Conservation (phyloP, 2,888 invertebrate species). For the Nycteola revayana region DNA sequence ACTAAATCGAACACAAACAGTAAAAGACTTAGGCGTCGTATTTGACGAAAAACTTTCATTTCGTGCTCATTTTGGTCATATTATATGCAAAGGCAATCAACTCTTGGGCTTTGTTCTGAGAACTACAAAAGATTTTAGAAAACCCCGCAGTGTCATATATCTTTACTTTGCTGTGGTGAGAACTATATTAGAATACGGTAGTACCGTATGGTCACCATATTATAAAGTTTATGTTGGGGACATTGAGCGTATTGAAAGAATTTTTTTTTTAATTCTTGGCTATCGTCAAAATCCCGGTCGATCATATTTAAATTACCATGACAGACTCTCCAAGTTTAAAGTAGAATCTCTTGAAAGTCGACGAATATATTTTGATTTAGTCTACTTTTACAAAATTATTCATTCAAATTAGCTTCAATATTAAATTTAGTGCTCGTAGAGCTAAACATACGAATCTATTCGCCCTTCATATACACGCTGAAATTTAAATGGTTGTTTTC, state of each 20-base stretch:
- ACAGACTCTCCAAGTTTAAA: too few relatives aligned
- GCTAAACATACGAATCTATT: too few relatives aligned
- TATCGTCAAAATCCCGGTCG: not conserved
- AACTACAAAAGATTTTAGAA: not conserved
- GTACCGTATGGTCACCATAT: not conserved
- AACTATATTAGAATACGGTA: not conserved
- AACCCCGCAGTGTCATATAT: not conserved
- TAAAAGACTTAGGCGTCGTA: not conserved
- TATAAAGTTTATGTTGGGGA: not conserved
- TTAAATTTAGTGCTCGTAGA: too few relatives aligned
- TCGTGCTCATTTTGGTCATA: not conserved
- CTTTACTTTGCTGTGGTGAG: not conserved
- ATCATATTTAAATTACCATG: not conserved
- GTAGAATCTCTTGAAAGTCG: too few relatives aligned
- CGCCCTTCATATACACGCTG: too few relatives aligned
- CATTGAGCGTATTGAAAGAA: not conserved
- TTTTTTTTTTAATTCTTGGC: not conserved
- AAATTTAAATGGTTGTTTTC: too few relatives aligned
- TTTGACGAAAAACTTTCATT: constrained; percentile 1
- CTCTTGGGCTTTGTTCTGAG: not conserved
- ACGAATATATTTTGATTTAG: too few relatives aligned
- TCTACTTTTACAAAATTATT: too few relatives aligned
- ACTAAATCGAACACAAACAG: not conserved
- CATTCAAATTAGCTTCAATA: too few relatives aligned
- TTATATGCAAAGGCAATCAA: not conserved